phyloP scores from a whole-genome alignment of 2,113 vertebrate species.

The Phalacrocorax pelagicus region DNA sequence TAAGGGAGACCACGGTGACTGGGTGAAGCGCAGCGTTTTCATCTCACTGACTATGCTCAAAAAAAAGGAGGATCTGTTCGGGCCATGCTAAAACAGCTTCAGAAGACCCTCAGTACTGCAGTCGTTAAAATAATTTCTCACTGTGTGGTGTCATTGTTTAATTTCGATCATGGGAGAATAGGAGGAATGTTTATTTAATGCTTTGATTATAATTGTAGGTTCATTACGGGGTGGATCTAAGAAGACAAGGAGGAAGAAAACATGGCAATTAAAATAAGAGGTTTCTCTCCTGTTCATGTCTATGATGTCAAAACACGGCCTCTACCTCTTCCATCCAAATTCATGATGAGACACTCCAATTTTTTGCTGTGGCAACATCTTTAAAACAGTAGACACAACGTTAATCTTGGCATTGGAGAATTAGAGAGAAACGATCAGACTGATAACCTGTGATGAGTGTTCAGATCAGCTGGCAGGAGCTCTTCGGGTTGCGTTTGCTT shows the following conservation, averaged over 20 bases:
- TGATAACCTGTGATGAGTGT: too few relatives aligned
- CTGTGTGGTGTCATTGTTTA: not conserved
- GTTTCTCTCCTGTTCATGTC: not conserved
- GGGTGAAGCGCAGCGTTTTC: not conserved
- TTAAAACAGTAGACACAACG: not conserved
- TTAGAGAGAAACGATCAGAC: not conserved
- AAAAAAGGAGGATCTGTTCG: not conserved
- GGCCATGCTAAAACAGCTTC: not conserved
- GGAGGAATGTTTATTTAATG: not conserved
- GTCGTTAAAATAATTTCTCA: constrained; percentile 1
- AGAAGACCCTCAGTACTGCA: not conserved
- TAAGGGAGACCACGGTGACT: not conserved
- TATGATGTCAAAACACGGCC: not conserved
- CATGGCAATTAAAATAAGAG: not conserved
- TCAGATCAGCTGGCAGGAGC: not conserved
- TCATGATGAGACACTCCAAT: not conserved
- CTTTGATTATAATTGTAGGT: not conserved
- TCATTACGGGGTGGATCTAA: not conserved
- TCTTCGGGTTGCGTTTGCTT: not conserved
- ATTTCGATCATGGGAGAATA: not conserved
- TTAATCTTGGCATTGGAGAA: not conserved
- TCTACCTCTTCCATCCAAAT: not conserved
- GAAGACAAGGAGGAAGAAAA: not conserved
- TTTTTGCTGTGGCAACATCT: not conserved
- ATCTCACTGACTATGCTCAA: not conserved